phyloP scores from a whole-genome alignment of 2,888 invertebrate species.

The Alsophila aescularia region DNA sequence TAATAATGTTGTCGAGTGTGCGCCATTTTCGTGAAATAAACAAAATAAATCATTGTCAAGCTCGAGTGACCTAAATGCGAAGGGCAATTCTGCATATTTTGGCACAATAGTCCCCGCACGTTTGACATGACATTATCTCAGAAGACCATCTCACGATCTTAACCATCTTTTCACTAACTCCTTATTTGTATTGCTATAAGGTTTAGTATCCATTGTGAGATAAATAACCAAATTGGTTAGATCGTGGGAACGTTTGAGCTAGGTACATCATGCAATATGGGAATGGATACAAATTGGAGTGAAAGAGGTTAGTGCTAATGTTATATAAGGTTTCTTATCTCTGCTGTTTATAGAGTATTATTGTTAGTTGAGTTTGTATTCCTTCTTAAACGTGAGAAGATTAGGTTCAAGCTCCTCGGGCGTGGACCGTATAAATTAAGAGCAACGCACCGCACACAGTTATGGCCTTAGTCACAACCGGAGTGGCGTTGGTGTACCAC shows the following conservation, averaged over 20 bases:
- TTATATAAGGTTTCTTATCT: conserved; percentile 7
- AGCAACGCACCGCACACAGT: no score
- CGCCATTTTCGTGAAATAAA: conserved; percentile 20
- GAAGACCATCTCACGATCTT: conserved; percentile 59
- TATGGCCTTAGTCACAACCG: no score
- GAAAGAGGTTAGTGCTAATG: conserved; percentile 18
- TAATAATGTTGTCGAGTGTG: no score
- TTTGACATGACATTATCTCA: conserved; percentile 59
- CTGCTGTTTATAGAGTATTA: no score
- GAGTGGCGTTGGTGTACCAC: no score
- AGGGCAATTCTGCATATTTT: conserved; percentile 35
- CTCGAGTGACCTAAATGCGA: conserved; percentile 36
- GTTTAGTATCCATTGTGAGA: conserved; percentile 21
- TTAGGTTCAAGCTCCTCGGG: no score
- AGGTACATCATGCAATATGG: conserved; percentile 29
- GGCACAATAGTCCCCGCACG: conserved; percentile 57
- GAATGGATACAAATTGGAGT: conserved; percentile 29
- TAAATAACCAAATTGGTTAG: conserved; percentile 17
- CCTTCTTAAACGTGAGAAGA: no score
- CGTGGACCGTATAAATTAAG: no score
- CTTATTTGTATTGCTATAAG: conserved; percentile 21
- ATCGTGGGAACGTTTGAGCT: conserved; percentile 33
- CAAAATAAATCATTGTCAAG: conserved; percentile 31
- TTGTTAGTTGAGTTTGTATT: neutral
- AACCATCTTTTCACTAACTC: conserved; percentile 6